These are phyloP conservation scores for Carduelis carduelis DNA, from an alignment of 2,797 vertebrate species.

Conservation along the genomic window DNA sequence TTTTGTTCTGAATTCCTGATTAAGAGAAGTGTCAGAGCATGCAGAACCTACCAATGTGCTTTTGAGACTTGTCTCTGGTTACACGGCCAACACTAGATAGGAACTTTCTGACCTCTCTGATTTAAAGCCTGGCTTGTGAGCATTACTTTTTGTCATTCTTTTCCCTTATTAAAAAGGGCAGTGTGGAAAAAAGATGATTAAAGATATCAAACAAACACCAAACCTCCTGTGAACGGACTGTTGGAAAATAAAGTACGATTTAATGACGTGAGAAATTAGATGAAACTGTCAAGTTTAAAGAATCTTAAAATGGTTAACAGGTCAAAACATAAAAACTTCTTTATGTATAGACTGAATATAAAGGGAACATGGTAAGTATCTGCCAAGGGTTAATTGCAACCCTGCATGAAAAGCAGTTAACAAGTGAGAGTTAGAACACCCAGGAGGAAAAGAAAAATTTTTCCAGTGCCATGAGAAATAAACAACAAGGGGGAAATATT, in stretches of 20 bases:
- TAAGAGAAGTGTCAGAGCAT: neutral
- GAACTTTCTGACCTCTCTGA: conserved; percentile 34
- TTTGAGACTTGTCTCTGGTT: neutral
- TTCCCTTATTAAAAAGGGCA: conserved; percentile 54
- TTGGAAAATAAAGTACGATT: conserved; percentile 64
- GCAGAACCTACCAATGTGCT: neutral
- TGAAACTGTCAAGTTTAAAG: conserved; percentile 75
- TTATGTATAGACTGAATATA: conserved; percentile 70
- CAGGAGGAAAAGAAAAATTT: conserved; percentile 83
- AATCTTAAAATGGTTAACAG: conserved; percentile 74
- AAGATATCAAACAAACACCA: conserved; percentile 67
- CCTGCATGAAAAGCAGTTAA: conserved; percentile 91
- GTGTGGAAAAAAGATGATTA: conserved; percentile 60
- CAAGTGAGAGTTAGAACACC: conserved; percentile 89
- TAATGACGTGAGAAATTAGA: conserved; percentile 77
- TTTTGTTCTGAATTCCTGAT: conserved; percentile 1
- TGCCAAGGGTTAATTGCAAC: conserved; percentile 88
- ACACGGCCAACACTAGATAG: neutral
- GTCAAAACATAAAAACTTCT: conserved; percentile 78
- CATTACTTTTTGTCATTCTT: conserved; percentile 4
- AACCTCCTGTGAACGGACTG: conserved; percentile 62
- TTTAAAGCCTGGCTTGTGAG: conserved; percentile 32
- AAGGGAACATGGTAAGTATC: conserved; percentile 72
- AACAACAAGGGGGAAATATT: conserved; percentile 82
- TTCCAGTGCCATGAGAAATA: conserved; percentile 87